Evolutionary conservation across 2,113 vertebrate genomes (phyloP), one percentile per base, ranked within the genome.

Genomic region (Heliornis fulica): DNA sequence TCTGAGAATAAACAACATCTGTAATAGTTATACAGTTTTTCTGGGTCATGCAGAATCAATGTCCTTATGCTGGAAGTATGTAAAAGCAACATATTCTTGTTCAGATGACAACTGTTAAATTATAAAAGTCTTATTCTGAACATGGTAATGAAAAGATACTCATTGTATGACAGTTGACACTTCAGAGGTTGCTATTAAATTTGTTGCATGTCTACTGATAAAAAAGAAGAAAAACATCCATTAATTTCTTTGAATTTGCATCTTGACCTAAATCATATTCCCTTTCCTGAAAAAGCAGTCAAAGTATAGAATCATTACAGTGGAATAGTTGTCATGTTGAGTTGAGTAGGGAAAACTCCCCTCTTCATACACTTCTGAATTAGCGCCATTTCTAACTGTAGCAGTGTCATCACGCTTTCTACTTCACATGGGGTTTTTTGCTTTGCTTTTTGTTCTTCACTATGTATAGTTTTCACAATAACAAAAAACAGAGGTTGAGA

Each of bases 1-100:
- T n/a, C n/a, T n/a, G n/a, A n/a, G n/a, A n/a, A n/a, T n/a, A 86
- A 93, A 78, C 36, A 91, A 51, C 41, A 71, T 61, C 90, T 94
- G 90, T 97, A 96, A 93, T 92, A 80, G 64, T 89, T 93, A 64
- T 96, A 95, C 43, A 56, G 63, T 71, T 87, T 97, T 97, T 96
- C 95, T 96, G 78, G 94, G 63, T 83, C 96, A 96, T 94, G 86
- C 29, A 75, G 25, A 95, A 89, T 95, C 92, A 83, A 15, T 81
- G 57, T 93, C 76, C 78, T 95, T n/a, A 21, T 93, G 85, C 63
- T 94, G 57, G 46, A 93, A 93, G 69, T 61, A 81, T 85, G 75
- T 63, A 29, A 57, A 96, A 92, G 41, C 63, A 20, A 6, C 61
- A 48, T 77, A 15, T 28, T 72, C 69, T 53, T 90, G 34, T 92